A percentile compares a stretch with the other conserved stretches of the same genome.
Evolutionary conservation across 2,113 vertebrate genomes (phyloP).

Genomic region (Garra rufa): DNA sequence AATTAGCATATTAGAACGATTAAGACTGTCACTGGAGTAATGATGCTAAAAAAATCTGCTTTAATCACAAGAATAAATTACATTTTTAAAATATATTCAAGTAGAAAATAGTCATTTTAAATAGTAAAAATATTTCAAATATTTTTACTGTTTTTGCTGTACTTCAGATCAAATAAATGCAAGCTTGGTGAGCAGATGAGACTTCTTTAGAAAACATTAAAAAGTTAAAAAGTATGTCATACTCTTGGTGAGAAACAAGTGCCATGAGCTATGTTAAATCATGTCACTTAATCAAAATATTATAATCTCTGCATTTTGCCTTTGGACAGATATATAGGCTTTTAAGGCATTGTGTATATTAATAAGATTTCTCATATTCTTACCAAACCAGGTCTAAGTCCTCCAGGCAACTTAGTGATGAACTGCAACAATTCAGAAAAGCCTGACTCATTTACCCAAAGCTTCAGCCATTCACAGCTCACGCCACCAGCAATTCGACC

Average conservation of each 20-base stretch:
- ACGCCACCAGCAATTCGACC: slow-evolving; percentile 82
- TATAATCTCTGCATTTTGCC: neutral
- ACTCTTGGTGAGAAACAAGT: no score
- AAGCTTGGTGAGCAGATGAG: no score
- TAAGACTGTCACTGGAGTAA: no score
- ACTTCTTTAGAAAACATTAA: neutral
- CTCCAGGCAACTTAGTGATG: slow-evolving; percentile 76
- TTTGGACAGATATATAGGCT: neutral
- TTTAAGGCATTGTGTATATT: neutral
- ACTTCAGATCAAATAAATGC: no score
- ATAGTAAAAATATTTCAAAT: no score
- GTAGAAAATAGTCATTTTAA: no score
- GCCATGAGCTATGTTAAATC: neutral
- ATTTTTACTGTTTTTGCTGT: no score
- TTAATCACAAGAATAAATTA: no score
- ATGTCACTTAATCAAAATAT: slow-evolving; percentile 5
- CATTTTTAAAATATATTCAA: no score
- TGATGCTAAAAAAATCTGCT: no score
- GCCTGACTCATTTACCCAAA: slow-evolving; percentile 76
- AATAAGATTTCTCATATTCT: slow-evolving; percentile 56
- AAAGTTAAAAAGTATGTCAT: no score
- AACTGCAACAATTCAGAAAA: slow-evolving; percentile 78
- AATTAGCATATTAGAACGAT: no score
- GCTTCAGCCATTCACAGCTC: slow-evolving; percentile 79
- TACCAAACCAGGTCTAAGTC: slow-evolving; percentile 83